Base-by-base conservation (phyloP, 1,140 invertebrate genomes). In the Drosophila biarmipes region DNA sequence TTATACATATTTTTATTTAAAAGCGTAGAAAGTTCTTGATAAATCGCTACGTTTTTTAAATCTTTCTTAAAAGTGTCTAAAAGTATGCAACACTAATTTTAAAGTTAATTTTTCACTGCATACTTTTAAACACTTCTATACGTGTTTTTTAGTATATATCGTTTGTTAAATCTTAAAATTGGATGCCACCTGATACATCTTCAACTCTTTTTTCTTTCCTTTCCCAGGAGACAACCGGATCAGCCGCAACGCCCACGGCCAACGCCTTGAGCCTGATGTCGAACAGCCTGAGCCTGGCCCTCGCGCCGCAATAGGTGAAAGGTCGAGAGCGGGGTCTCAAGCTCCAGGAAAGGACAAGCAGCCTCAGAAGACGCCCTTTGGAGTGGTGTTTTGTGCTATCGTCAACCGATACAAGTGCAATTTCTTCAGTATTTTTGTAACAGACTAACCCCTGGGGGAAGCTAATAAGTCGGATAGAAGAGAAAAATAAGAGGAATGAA, bases 391-490 rank as follows among this genome's bases (percentile, higher is more conserved):
- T 84, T 75, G 54, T 61, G 67, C 66, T 15, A 59, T 56, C 62
- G 43, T 57, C 17, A 52, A 17, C 42, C 59, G 59, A 67, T 78
- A 63, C 73, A 81, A 81, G 82, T 78, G 82, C 78, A 78, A 86
- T 89, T 85, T 87, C 77, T 86, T 86, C 82, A 86, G 82, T 86
- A 86, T 86, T 86, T 86, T 87, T 86, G 43, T 86, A 86, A 80
- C 80, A 87, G 82, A 87, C 74, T 86, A 76, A 75, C 40, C 54
- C 35, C 45, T 63, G 54, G 19, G 61, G 73, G 37, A 37, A 56
- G 40, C 37, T 53, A 43, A 46, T 24, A 45, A 49, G 24, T 27
- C 15, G 24, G 40, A 38, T n/a, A 5, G 19, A 57, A 43, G 35
- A 46, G 14, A 51, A 57, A 43, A 40, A 46, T 10, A 51, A 64